A percentile compares a stretch with the other conserved stretches of the same genome.
Conservation (phyloP, 2,888 invertebrate species). For the Aphrophora alni region DNA sequence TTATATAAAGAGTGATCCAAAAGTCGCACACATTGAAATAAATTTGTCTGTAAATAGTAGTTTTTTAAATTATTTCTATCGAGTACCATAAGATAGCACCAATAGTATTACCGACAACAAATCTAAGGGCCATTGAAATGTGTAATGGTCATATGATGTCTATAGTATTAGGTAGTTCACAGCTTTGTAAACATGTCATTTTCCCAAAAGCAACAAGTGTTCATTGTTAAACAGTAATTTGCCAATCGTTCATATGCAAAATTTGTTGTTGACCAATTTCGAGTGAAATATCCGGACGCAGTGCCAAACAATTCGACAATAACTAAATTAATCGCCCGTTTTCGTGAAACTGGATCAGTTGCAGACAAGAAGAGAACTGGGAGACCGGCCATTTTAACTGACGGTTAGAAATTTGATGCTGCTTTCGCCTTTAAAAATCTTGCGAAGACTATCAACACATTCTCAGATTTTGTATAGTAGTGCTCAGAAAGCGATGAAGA, state of each 20-base stretch:
- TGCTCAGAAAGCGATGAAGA: too few relatives aligned
- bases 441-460: too few relatives aligned
- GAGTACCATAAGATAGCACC: background rate
- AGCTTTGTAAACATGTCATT: background rate
- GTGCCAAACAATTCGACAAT: background rate
- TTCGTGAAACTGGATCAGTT: background rate
- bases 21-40: conserved; percentile 3
- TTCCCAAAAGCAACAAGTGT: background rate
- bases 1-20: background rate
- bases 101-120: background rate
- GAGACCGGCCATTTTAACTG: background rate
- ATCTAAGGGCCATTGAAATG: background rate
- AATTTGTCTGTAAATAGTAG: background rate
- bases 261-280: background rate
- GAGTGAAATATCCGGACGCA: background rate
- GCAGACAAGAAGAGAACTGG: background rate
- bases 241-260: background rate
- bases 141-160: background rate
- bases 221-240: conserved; percentile 8
- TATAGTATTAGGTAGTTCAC: background rate
- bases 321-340: background rate
- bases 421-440: too few relatives aligned
- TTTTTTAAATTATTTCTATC: background rate
- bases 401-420: too few relatives aligned
- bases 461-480: too few relatives aligned